Base-by-base conservation (phyloP, 1,140 invertebrate genomes). In the Calliopsis andreniformis region DNA sequence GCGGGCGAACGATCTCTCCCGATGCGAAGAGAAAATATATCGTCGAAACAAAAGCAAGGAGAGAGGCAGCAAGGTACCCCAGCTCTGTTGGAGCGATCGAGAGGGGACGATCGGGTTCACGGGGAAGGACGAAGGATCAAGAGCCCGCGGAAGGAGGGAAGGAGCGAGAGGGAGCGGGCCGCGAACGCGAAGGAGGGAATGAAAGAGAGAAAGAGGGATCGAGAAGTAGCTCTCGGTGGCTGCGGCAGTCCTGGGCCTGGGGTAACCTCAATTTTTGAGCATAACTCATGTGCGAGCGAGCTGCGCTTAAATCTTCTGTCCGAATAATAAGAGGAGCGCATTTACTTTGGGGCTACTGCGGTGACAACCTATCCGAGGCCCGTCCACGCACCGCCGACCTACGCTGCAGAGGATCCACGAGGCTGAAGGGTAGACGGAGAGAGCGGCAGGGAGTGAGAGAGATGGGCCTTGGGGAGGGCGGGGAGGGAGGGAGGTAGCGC, bases 241-340 rank as follows among this genome's bases (percentile, higher is more conserved):
- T 78, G 35, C 45, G 39, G 51, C 64, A 45, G 55, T 58, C 51
- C 63, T 43, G 63, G 78, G 55, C 78, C 63, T 79, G 70, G 76
- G 78, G 78, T 88, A 88, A 88, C 84, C 85, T 88, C 87, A 89
- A 89, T 87, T 87, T 89, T 87, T 87, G 80, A 86, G 87, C 86
- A 88, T 88, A 88, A 88, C 83, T 89, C 88, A 87, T 89, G 88
- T 61, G 82, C 80, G 72, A 86, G 79, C 72, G 82, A 82, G 64
- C 79, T 76, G 78, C 80, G 85, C 83, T 89, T 88, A 88, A 88
- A 89, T 88, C 86, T 88, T 89, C 81, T 85, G 84, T 88, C 86
- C 81, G 88, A 88, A 89, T 87, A 88, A 89, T 87, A 88, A 88
- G 87, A 87, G 85, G 76, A 87, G 82, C 76, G 78, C 87, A 89